phyloP scores from a whole-genome alignment of 2,888 invertebrate genomes.

The Stenolophus ochropezus region DNA sequence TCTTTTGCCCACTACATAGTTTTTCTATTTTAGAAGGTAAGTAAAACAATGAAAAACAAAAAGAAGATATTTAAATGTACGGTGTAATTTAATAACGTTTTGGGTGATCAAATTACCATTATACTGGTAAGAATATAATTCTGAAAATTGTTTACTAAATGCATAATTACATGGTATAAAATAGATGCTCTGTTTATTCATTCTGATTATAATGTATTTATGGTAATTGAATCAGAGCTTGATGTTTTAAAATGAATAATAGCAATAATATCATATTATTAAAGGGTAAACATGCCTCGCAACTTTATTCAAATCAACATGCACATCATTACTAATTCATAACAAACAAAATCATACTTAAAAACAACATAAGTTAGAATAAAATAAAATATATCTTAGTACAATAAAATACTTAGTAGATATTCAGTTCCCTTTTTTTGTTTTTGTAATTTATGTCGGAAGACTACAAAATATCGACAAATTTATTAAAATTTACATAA shows the following conservation, averaged over 20 bases:
- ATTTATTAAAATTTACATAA: too few species aligned
- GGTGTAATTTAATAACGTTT: conserved; percentile 14
- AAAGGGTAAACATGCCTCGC: not conserved
- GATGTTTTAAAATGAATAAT: conserved; percentile 11
- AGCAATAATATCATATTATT: conserved; percentile 20
- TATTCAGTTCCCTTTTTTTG: too few species aligned
- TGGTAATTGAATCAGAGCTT: conserved; percentile 40
- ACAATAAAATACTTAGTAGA: too few species aligned
- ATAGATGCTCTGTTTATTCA: conserved; percentile 30
- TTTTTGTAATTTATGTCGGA: too few species aligned
- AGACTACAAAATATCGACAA: too few species aligned
- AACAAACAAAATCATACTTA: too few species aligned
- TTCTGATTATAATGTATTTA: conserved; percentile 49
- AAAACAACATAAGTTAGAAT: too few species aligned
- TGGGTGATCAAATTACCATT: conserved; percentile 35
- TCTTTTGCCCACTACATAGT: too few species aligned
- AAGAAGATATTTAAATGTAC: conserved; percentile 6
- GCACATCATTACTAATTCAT: too few species aligned
- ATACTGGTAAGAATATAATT: conserved; percentile 51
- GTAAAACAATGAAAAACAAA: not conserved
- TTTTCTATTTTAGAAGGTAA: too few species aligned
- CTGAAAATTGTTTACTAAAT: conserved; percentile 55
- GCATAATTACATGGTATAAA: conserved; percentile 54
- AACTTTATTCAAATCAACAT: not conserved
- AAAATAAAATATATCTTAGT: too few species aligned